Base-by-base conservation (phyloP, 2,797 vertebrate genomes). In the Sebastes elongatus region DNA sequence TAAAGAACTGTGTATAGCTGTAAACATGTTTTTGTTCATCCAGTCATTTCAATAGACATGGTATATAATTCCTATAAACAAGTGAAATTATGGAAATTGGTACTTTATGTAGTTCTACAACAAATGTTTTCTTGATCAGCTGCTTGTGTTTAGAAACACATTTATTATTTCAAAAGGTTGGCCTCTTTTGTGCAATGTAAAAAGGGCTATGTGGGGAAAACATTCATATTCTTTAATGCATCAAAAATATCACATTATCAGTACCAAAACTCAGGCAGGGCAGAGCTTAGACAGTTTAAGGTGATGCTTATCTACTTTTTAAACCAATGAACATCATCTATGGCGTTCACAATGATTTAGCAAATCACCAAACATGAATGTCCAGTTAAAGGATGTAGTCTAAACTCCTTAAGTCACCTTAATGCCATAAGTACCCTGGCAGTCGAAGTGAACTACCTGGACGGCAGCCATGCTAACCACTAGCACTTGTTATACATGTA, bases 1-100 rank as follows among this genome's bases (percentile, higher is more conserved):
- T 88, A 90, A 93, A 93, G 16, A 62, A 73, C 30, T 80, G 73
- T 91, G 79, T 86, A 84, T 87, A 81, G 55, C 71, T 88, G 76
- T 85, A 68, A 81, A 68, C 9, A 64, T 66, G 25, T 4, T 5
- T 62, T 67, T 42, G 27, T 78, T 68, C 23, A 70, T 67, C 20
- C 10, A 56, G 4, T 71, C 7, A 30, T 66, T 49, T 22, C 4
- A 57, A 68, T 23, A 6, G 27, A 18, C 3, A 62, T 18, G 0
- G 7, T 57, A 33, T 38, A 5, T 28, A 30, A 53, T 22, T 42
- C 5, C 6, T 74, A 4, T 27, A 20, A 74, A 42, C 18, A 64
- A 55, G 14, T 60, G 10, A 32, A 6, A 22, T 13, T 10, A n/a
- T 8, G 27, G 38, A 25, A 27, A 10, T 6, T 71, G 4, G 1